These are phyloP conservation scores for Margarornis squamiger DNA, from an alignment of 2,797 vertebrate genomes.

Conservation along the genomic window DNA sequence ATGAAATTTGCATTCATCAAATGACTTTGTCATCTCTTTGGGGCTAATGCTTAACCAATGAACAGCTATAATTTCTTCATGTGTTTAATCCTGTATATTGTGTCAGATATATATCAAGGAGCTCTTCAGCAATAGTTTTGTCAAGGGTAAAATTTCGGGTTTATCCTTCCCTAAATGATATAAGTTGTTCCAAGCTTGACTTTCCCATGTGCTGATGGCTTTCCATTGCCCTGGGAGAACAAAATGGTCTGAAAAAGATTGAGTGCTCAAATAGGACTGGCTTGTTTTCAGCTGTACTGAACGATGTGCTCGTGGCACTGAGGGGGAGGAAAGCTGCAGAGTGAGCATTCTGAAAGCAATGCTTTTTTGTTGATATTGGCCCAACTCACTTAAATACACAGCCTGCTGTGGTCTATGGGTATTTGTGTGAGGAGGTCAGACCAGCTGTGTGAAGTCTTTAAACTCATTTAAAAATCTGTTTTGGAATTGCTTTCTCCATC, in stretches of 20 bases:
- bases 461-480: not conserved
- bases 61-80: not conserved
- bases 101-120: not conserved
- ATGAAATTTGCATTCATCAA: not conserved
- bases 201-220: not conserved
- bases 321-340: not conserved
- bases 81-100: not conserved
- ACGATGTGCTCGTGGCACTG: not conserved
- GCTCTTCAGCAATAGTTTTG: not conserved
- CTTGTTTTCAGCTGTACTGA: not conserved
- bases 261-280: not conserved
- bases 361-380: conserved; percentile 3
- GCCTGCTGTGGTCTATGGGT: not conserved
- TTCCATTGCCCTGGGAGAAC: not conserved
- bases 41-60: not conserved
- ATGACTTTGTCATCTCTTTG: not conserved
- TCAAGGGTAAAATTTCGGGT: not conserved
- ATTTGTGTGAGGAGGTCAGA: conserved; percentile 13
- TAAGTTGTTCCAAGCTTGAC: not conserved
- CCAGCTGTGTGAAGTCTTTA: not conserved
- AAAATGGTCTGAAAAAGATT: not conserved
- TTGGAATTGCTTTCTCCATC: conserved; percentile 5
- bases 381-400: not conserved
- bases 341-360: not conserved
- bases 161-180: not conserved